phyloP scores from a whole-genome alignment of 1,140 invertebrate genomes.

The Drepana arcuata region DNA sequence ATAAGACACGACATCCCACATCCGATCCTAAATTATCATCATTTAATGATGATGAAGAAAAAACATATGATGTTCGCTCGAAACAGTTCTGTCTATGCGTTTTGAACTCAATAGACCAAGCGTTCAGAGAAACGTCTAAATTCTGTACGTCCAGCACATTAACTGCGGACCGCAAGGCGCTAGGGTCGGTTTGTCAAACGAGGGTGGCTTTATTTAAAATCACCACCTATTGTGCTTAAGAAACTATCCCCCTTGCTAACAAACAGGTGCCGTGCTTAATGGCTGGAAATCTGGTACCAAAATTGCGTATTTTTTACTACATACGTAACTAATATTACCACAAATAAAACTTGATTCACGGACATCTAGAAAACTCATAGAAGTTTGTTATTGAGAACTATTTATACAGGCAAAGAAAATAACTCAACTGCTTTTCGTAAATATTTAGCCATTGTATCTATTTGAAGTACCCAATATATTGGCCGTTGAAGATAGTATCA shows the following conservation, averaged over 20 bases:
- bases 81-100: conserved; percentile 16
- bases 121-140: conserved; percentile 32
- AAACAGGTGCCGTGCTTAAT: neutral
- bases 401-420: neutral
- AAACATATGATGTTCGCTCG: neutral
- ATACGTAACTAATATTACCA: neutral
- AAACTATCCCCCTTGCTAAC: conserved; percentile 9
- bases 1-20: neutral
- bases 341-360: neutral
- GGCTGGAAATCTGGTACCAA: neutral
- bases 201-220: conserved; percentile 51
- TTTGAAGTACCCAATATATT: neutral
- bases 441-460: neutral
- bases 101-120: conserved; percentile 11
- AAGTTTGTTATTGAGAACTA: no score
- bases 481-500: neutral
- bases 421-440: conserved; percentile 12
- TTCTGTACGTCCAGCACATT: conserved; percentile 60
- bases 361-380: no score
- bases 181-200: conserved; percentile 38
- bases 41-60: conserved; percentile 2
- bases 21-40: conserved; percentile 2
- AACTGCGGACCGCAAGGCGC: conserved; percentile 48
- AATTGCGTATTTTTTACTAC: neutral
- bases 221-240: conserved; percentile 42